A percentile compares a stretch with the other conserved stretches of the same genome.
Evolutionary conservation across 2,888 invertebrate genomes (phyloP).

Genomic region (Stenodera caucasica): DNA sequence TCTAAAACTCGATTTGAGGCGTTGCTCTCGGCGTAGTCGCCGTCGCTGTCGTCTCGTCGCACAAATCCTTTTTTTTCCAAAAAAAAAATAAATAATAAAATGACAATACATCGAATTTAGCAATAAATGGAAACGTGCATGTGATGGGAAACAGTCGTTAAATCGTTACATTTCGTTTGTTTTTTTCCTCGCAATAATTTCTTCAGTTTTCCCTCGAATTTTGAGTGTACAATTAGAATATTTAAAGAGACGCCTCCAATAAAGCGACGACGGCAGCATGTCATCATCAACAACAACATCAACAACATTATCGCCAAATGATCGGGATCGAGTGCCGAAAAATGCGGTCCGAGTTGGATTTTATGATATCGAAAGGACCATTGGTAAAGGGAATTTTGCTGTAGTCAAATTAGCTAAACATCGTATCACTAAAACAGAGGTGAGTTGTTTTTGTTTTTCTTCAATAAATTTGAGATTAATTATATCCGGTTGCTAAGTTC

Average conservation of each 20-base stretch:
- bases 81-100: conserved; percentile 24
- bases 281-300: neutral
- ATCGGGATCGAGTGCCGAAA: conserved; percentile 51
- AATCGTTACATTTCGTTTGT: neutral
- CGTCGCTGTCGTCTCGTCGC: conserved; percentile 32
- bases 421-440: conserved; percentile 98
- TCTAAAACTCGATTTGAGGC: conserved; percentile 39
- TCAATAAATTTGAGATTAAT: conserved; percentile 14
- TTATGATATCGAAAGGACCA: conserved; percentile 97
- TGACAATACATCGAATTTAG: conserved; percentile 52
- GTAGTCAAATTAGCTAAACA: conserved; percentile 98
- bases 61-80: conserved; percentile 19
- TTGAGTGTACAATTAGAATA: too few species aligned
- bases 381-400: conserved; percentile 99
- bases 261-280: neutral
- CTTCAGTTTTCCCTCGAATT: too few species aligned
- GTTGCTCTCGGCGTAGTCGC: conserved; percentile 28
- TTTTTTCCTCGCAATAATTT: neutral
- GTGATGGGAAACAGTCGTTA: conserved; percentile 13
- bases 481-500: conserved; percentile 19
- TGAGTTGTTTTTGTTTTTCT: conserved; percentile 63
- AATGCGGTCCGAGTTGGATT: conserved; percentile 86
- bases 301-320: conserved; percentile 47
- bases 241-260: neutral
- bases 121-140: conserved; percentile 38